Evolutionary conservation across 2,797 vertebrate genomes (phyloP), one percentile per base, ranked within the genome.

Genomic region (Silurus lanzhouensis): DNA sequence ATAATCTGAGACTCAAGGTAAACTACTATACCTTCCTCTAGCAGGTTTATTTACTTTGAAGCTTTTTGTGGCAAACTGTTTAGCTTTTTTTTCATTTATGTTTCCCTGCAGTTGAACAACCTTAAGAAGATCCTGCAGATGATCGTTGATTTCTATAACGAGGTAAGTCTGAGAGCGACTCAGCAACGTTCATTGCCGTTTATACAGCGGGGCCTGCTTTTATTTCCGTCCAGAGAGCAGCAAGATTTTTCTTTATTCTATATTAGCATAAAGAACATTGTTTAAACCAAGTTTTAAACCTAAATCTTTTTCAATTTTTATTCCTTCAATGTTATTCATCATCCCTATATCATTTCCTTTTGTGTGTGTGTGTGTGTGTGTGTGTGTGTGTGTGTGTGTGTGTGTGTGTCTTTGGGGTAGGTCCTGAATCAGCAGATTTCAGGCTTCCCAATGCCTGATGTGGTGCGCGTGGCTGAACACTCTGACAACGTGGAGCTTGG

Each of bases 51-150:
- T 13, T 20, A 44, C 12, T 5, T 57, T 5, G 19, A 78, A 17
- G 13, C 63, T 2, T 14, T 58, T 78, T 38, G 57, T 67, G 12
- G 6, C 68, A 72, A 3, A 52, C 17, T 6, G 0, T 44, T 66
- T 67, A 63, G 22, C 25, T 81, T 81, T 48, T 10, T 52, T 52
- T 70, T 58, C 14, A 55, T 48, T 25, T 46, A 46, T 52, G 8
- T 80, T 7, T 64, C 17, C 92, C 31, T 91, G n/a, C 90, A 99
- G 98, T 94, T 97, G 93, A 99, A 95, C 94, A 99, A 99, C 93
- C 93, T 99, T 88, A 99, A 99, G 95, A 99, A 99, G 93, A 94
- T 99, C 86, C 96, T 98, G 86, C 98, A 99, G 94, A 97, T 97
- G 94, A 96, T 99, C 91, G 92, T 97, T 92, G 95, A 97, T 92